Percentiles rank a stretch among this genome's conserved stretches.
phyloP scores from a whole-genome alignment of 2,888 invertebrate species.

The Clusia tigrina region DNA sequence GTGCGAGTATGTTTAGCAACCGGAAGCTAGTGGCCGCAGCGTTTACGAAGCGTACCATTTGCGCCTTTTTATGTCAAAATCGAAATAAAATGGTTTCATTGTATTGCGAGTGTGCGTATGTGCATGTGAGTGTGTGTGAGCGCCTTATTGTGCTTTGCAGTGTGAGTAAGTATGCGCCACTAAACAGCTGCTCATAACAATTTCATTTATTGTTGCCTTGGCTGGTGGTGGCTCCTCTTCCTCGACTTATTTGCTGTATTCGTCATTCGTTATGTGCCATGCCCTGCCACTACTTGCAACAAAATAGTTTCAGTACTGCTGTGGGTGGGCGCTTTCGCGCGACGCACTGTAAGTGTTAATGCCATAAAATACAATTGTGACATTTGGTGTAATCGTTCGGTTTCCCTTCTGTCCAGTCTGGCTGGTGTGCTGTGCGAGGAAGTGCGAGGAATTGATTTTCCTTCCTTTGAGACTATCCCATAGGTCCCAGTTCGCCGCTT shows the following conservation, averaged over 20 bases:
- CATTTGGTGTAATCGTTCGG: neutral
- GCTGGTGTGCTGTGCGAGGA: too few species aligned
- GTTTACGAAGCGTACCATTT: neutral
- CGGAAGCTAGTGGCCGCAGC: neutral
- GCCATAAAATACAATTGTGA: neutral
- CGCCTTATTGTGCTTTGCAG: neutral
- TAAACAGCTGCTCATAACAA: neutral
- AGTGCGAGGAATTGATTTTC: neutral
- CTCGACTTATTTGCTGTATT: neutral
- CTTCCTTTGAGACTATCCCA: too few species aligned
- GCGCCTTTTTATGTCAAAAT: neutral
- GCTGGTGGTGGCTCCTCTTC: neutral
- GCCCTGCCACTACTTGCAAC: neutral
- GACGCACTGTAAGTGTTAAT: neutral
- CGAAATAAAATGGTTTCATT: neutral
- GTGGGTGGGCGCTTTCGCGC: neutral
- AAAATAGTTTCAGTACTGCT: neutral
- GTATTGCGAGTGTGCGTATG: neutral
- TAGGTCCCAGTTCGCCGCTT: neutral
- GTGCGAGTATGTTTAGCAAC: neutral
- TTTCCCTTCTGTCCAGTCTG: too few species aligned
- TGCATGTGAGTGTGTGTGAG: neutral
- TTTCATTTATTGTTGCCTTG: slow-evolving; percentile 1
- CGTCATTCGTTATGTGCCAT: neutral
- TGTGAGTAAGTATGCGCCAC: neutral